Base-by-base conservation (phyloP, 2,113 vertebrate genomes). In the Bubo scandiacus region DNA sequence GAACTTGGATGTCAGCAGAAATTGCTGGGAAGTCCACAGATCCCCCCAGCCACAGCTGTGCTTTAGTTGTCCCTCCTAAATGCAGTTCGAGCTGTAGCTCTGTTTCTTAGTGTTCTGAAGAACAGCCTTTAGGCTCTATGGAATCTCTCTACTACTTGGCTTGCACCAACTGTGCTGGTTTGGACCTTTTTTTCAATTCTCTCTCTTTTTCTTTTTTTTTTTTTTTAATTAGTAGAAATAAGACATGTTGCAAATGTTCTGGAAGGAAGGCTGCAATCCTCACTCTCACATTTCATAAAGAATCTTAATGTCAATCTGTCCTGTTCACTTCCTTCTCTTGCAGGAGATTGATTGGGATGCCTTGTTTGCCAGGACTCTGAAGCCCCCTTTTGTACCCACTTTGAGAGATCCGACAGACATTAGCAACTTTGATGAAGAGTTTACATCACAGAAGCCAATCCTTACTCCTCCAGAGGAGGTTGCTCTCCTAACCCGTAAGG, bases 391-490 rank as follows among this genome's bases (percentile, higher is more conserved):
- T 63, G 97, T 99, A 94, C 99, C 99, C 7, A 95, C 95, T 0
- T 92, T 99, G 86, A 98, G 95, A n/a, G 98, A 98, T 66, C 97
- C 97, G 1, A 94, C 96, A 0, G 99, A 99, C 59, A 97, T 99
- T 80, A 98, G 98, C 89, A 99, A 99, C 97, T 99, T 99, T 0
- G 99, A 99, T 96, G 98, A 98, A 59, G 99, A 99, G 96, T 99
- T 99, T 97, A 99, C 99, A 0, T 98, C 97, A 2, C 98, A 99
- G 67, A 98, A 98, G 77, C 99, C 99, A 1, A 55, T 98, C 70
- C 95, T 99, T 88, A 99, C 99, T 3, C 99, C 99, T 1, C 98
- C 98, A 0, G 96, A 97, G 57, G 97, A 98, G 25, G 97, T 94
- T 68, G 94, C 95, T 71, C 22, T 93, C 43, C 98, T 99, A 66